These are phyloP conservation scores for Mergus octosetaceus DNA, from an alignment of 2,797 vertebrate species.

Conservation along the genomic window DNA sequence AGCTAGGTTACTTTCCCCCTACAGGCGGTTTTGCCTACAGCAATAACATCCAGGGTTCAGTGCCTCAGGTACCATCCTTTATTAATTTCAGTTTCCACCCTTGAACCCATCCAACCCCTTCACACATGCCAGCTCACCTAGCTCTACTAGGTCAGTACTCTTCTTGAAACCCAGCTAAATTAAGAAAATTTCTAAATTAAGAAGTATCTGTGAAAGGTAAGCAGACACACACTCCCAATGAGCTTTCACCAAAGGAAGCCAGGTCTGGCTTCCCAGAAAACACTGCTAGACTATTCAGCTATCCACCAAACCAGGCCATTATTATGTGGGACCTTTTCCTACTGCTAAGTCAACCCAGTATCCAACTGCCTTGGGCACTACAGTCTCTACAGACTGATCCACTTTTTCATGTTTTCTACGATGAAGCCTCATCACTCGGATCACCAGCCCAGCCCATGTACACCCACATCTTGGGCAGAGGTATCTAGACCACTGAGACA, in stretches of 20 bases:
- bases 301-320: background rate
- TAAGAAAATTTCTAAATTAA: background rate
- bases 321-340: background rate
- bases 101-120: background rate
- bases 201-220: background rate
- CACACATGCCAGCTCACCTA: background rate
- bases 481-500: accelerated
- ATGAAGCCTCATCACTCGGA: background rate
- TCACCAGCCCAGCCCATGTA: accelerated
- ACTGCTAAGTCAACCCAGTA: background rate
- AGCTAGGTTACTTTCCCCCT: accelerated
- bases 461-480: accelerated
- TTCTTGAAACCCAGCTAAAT: background rate
- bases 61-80: background rate
- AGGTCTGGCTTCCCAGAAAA: background rate
- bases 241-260: background rate
- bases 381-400: background rate
- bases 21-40: background rate
- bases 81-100: accelerated
- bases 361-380: background rate
- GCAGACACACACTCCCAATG: background rate
- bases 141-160: accelerated
- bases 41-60: accelerated
- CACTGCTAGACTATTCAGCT: background rate
- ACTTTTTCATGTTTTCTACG: accelerated